Evolutionary conservation across 2,888 invertebrate genomes (phyloP), one percentile per base, ranked within the genome.

Genomic region (Scaptomyza reducta): DNA sequence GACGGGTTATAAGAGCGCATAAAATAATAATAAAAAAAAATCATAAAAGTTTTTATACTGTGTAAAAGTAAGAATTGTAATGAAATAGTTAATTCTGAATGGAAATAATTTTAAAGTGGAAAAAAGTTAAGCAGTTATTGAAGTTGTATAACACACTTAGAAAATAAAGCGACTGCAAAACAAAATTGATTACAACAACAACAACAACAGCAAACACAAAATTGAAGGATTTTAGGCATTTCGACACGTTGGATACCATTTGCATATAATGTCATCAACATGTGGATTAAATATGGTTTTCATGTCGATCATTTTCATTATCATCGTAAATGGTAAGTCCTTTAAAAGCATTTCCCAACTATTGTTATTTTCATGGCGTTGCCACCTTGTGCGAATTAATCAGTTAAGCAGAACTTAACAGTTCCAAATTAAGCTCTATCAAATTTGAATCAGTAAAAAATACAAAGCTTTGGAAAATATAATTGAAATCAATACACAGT

Each of bases 261-360:
- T 64, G 56, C 75, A 77, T 72, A 90, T 90, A 90, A 91, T 91
- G 91, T 90, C 91, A 90, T 89, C 91, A 90, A 90, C 86, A 91
- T 91, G 91, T 91, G 91, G 90, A 90, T 90, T 91, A 90, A 88
- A 90, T 80, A 89, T 91, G 87, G 89, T 90, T 89, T 90, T 90
- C 88, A 88, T 89, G 88, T 90, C 89, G 88, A 90, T 90, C 84
- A 90, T 90, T 90, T 90, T 89, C 88, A 91, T 91, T 90, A 91
- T 91, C 91, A 90, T 90, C 90, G 91, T 89, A 91, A 91, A 91
- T 90, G 91, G 91, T 91, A 79, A 91, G 91, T 89, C 22, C 22
- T 22, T 22, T 3, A 0, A 38, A 33, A 33, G 11, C 3, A 11
- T 13, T 31, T 31, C 1, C 7, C 27, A 11, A 11, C 33, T 33